Evolutionary conservation across 2,797 vertebrate species (phyloP).

Genomic region (Hafferia zeledoni): DNA sequence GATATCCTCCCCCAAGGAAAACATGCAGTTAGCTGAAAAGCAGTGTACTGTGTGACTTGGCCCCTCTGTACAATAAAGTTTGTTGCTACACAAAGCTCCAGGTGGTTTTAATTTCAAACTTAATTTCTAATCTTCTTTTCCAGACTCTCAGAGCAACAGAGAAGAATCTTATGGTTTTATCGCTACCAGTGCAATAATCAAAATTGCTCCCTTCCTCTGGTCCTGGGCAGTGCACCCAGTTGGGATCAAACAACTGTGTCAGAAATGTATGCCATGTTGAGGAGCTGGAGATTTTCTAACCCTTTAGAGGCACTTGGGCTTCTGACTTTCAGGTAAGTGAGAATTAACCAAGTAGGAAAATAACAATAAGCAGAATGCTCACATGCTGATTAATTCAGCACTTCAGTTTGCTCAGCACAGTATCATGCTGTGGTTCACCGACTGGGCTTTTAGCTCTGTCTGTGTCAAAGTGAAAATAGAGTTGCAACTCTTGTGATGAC

Average conservation of each 20-base stretch:
- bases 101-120: slow-evolving; percentile 66
- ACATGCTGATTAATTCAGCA: not conserved
- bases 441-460: not conserved
- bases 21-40: slow-evolving; percentile 9
- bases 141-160: slow-evolving; percentile 86
- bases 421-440: not conserved
- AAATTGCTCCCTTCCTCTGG: slow-evolving; percentile 82
- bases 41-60: not conserved
- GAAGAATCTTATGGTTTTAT: slow-evolving; percentile 85
- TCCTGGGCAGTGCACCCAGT: slow-evolving; percentile 82
- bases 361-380: not conserved
- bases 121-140: slow-evolving; percentile 52
- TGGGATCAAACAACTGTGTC: slow-evolving; percentile 80
- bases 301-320: slow-evolving; percentile 84
- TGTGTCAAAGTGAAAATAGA: not conserved
- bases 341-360: not conserved
- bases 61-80: slow-evolving; percentile 15
- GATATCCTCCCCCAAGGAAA: slow-evolving; percentile 33
- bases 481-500: not conserved
- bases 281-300: slow-evolving; percentile 78
- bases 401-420: not conserved
- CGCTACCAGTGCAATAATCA: slow-evolving; percentile 71
- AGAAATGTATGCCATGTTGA: slow-evolving; percentile 80
- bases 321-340: slow-evolving; percentile 76
- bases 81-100: slow-evolving; percentile 34